phyloP scores from a whole-genome alignment of 1,140 invertebrate species.

The Drosophila sulfurigaster region DNA sequence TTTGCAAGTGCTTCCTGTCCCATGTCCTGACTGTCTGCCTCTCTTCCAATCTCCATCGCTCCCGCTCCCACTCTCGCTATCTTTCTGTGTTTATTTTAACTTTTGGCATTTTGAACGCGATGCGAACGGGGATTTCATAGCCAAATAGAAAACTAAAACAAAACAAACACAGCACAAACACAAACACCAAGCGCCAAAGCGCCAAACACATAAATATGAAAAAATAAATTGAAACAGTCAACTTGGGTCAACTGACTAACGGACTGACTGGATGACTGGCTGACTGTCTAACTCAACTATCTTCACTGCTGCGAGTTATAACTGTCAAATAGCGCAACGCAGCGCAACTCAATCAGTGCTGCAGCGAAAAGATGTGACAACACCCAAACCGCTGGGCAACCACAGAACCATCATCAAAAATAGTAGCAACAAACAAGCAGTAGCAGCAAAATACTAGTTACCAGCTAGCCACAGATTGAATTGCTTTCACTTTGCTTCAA shows the following conservation, averaged over 20 bases:
- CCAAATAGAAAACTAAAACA: constrained; percentile 77
- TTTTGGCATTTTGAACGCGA: constrained; percentile 72
- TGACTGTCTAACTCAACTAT: constrained; percentile 26
- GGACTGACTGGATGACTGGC: no score
- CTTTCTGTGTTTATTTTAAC: constrained; percentile 73
- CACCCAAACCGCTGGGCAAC: constrained; percentile 18
- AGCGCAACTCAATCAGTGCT: constrained; percentile 43
- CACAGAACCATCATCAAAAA: constrained; percentile 18
- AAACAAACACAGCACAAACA: constrained; percentile 42
- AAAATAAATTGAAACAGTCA: constrained; percentile 81
- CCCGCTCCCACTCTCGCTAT: not conserved
- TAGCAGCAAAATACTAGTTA: constrained; percentile 21
- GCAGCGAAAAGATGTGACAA: constrained; percentile 33
- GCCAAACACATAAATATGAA: constrained; percentile 75
- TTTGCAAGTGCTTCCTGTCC: constrained; percentile 79
- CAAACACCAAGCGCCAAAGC: not conserved
- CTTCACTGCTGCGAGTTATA: constrained; percentile 6
- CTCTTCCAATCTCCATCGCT: not conserved
- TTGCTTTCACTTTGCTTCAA: constrained; percentile 51
- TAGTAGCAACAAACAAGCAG: constrained; percentile 17
- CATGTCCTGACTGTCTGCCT: constrained; percentile 39
- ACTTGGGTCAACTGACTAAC: constrained; percentile 15
- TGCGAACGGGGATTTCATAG: constrained; percentile 52
- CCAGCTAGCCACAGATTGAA: constrained; percentile 59
- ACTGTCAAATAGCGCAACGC: constrained; percentile 33